Base-by-base conservation (phyloP, 92 coral and sea anemone species). In the Phymanthus crucifer region DNA sequence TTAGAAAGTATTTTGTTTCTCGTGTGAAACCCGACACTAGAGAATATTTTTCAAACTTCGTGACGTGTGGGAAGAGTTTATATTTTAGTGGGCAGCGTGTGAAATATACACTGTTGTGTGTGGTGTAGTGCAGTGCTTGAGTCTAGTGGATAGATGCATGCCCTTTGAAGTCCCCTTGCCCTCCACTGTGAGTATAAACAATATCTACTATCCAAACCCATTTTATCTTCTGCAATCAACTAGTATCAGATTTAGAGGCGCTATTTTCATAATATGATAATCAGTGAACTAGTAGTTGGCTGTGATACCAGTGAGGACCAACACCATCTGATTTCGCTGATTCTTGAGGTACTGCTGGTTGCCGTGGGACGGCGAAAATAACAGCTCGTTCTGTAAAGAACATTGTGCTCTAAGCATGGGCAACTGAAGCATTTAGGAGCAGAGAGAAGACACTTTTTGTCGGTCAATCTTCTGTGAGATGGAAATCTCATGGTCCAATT, bases 1-100 rank as follows among this genome's bases (percentile, higher is more conserved):
- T 91, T 86, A 89, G 89, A 66, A 26, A 87, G 91, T 92, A 82
- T 92, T 91, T 83, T 77, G 93, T 89, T 89, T 91, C 96, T 79
- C 81, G 86, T 82, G 81, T 88, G 97, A 72, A 92, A 92, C 86
- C 77, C 73, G 93, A 92, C 70, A 87, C 87, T 67, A 5, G 26
- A 72, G 45, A 56, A 73, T 37, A 16, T 14, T 58, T 36, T 32
- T 40, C 14, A 26, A 24, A 18, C n/a, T 23, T 72, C 23, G 68
- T 80, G 84, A 80, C 74, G 84, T 48, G 23, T 21, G 37, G 29
- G 37, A 74, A 6, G 18, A 54, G 18, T 35, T 48, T 52, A 24
- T 21, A 32, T 57, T 69, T 24, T 26, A 45, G 29, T 47, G 36
- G 37, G 35, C 81, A 58, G 29, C 33, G 69, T 46, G 83, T 69